Evolutionary conservation across 2,797 vertebrate species (phyloP).

Genomic region (Chrosomus eos): DNA sequence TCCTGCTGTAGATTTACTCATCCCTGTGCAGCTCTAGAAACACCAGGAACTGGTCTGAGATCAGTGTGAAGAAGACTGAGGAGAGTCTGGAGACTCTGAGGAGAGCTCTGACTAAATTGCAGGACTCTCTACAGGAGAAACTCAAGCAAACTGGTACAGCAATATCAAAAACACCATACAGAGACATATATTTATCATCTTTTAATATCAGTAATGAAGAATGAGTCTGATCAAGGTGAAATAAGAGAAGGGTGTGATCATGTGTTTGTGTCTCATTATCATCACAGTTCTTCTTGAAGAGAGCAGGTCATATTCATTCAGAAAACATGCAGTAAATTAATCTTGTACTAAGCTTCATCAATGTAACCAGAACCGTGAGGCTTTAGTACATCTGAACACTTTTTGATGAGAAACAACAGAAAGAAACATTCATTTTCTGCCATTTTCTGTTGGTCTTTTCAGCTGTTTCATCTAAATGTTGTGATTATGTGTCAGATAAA

Average conservation of each 20-base stretch:
- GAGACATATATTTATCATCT: neutral
- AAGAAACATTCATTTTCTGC: no score
- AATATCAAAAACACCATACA: neutral
- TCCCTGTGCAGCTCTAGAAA: conserved; percentile 19
- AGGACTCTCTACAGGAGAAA: conserved; percentile 5
- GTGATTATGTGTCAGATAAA: no score
- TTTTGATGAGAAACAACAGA: no score
- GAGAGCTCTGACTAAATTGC: conserved; percentile 39
- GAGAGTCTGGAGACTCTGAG: conserved; percentile 28
- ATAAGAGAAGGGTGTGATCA: neutral
- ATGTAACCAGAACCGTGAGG: no score
- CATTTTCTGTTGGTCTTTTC: no score
- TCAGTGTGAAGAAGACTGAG: neutral
- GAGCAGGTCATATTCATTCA: no score
- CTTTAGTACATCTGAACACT: no score
- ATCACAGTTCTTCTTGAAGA: no score
- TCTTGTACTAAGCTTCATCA: no score
- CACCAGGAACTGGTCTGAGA: conserved; percentile 47
- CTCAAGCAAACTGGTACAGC: neutral
- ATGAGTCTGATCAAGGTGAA: neutral
- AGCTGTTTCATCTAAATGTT: no score
- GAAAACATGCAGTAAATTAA: no score
- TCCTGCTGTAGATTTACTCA: conserved; percentile 34
- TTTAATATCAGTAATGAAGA: neutral
- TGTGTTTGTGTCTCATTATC: neutral